A percentile compares a stretch with the other conserved stretches of the same genome.
These are phyloP conservation scores for Pyrochroa serraticornis DNA, from an alignment of 2,888 invertebrate species.

Conservation along the genomic window DNA sequence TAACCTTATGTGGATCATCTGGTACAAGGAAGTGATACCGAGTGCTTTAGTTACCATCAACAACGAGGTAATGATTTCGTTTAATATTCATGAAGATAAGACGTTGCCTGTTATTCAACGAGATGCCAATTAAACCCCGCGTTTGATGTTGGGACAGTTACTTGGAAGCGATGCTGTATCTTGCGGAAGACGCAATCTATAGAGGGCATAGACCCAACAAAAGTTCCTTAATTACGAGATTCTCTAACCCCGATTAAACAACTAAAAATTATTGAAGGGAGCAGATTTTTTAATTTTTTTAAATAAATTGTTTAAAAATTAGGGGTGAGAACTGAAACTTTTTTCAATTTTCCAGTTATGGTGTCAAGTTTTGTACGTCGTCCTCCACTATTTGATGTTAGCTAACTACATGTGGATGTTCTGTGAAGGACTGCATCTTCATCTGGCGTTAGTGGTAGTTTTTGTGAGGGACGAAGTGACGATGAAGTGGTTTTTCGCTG, in stretches of 20 bases:
- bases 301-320: conserved; percentile 4
- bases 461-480: conserved; percentile 76
- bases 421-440: conserved; percentile 77
- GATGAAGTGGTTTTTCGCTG: conserved; percentile 69
- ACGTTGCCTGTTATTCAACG: conserved; percentile 1
- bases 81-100: background rate
- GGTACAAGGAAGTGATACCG: conserved; percentile 71
- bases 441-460: conserved; percentile 77
- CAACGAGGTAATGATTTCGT: conserved; percentile 62
- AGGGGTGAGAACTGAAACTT: background rate
- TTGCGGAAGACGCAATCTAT: too few species aligned
- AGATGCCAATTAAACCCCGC: background rate
- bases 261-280: too few species aligned
- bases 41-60: conserved; percentile 62
- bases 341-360: too few species aligned
- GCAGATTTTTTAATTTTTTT: conserved; percentile 12
- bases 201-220: too few species aligned
- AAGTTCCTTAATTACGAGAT: too few species aligned
- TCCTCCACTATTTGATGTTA: conserved; percentile 76
- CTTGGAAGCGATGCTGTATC: too few species aligned
- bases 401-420: conserved; percentile 88
- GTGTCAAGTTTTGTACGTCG: conserved; percentile 71
- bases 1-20: conserved; percentile 77
- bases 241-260: too few species aligned
- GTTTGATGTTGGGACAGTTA: too few species aligned